Percentiles rank a stretch among this genome's conserved stretches.
Conservation (phyloP, 1,140 invertebrate species). For the Venustaconcha ellipsiformis region DNA sequence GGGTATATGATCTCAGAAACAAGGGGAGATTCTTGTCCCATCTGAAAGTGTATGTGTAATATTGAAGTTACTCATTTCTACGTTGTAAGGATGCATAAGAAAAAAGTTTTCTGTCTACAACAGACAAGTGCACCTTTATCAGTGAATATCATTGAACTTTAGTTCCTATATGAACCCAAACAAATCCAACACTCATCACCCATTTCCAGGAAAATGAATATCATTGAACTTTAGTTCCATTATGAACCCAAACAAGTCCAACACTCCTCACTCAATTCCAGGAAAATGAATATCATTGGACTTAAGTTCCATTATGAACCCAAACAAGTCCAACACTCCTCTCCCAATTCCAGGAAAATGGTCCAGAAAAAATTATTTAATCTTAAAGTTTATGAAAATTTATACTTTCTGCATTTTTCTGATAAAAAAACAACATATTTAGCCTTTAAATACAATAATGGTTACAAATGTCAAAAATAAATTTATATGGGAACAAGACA, state of each 20-base stretch:
- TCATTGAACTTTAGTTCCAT: not conserved
- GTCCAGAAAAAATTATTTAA: too few relatives aligned
- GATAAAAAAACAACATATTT: too few relatives aligned
- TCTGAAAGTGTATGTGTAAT: constrained; percentile 29
- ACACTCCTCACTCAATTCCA: not conserved
- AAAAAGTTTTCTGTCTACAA: not conserved
- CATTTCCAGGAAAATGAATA: not conserved
- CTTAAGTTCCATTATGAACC: not conserved
- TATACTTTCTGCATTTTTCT: too few relatives aligned
- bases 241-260: not conserved
- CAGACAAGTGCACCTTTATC: constrained; percentile 31
- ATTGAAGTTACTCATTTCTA: too few relatives aligned
- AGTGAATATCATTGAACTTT: constrained; percentile 16
- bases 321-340: not conserved
- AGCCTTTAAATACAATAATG: too few relatives aligned
- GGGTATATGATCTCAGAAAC: constrained; percentile 70
- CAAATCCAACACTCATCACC: not conserved
- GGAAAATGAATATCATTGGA: too few relatives aligned
- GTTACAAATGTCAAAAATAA: too few relatives aligned
- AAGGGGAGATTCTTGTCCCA: constrained; percentile 65
- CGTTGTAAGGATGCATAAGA: not conserved
- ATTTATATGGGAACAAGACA: too few relatives aligned
- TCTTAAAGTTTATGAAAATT: too few relatives aligned
- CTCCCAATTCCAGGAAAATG: too few relatives aligned
- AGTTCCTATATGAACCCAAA: not conserved